Evolutionary conservation across 2,888 invertebrate genomes (phyloP).

Genomic region (Dryadula phaetusa): DNA sequence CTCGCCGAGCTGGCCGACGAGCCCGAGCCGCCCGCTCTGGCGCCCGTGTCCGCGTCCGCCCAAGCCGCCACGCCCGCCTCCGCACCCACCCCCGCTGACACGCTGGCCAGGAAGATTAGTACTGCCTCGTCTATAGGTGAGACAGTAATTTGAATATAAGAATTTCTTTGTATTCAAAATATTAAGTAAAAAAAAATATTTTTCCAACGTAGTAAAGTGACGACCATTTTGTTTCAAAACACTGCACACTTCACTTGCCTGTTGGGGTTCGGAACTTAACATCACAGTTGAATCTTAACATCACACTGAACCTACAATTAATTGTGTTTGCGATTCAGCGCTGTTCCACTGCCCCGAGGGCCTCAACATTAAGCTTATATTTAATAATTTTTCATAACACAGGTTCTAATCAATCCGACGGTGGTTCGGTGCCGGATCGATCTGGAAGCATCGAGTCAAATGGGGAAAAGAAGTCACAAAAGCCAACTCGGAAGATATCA

Average conservation of each 20-base stretch:
- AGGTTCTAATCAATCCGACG: conserved; percentile 79
- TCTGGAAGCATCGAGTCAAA: conserved; percentile 72
- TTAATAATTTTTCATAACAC: not conserved
- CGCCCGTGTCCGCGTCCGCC: conserved; percentile 64
- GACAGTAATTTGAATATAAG: no score
- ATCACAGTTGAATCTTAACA: no score
- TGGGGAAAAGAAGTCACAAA: conserved; percentile 75
- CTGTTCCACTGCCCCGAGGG: no score
- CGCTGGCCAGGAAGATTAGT: conserved; percentile 70
- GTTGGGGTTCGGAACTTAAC: no score
- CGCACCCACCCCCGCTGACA: conserved; percentile 49
- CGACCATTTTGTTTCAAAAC: no score
- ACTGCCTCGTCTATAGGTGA: conserved; percentile 77
- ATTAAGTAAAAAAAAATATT: no score
- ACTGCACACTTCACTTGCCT: no score
- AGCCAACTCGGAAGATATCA: conserved; percentile 89
- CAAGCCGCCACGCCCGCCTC: conserved; percentile 41
- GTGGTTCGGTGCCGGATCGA: conserved; percentile 70
- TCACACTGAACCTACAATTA: no score
- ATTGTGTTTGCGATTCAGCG: no score
- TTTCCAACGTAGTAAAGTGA: no score
- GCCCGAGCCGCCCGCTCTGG: conserved; percentile 48
- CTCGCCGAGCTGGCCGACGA: conserved; percentile 68
- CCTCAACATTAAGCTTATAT: not conserved
- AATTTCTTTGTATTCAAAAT: no score